Conservation (phyloP, 2,888 invertebrate species). For the Mycogona germanica region DNA sequence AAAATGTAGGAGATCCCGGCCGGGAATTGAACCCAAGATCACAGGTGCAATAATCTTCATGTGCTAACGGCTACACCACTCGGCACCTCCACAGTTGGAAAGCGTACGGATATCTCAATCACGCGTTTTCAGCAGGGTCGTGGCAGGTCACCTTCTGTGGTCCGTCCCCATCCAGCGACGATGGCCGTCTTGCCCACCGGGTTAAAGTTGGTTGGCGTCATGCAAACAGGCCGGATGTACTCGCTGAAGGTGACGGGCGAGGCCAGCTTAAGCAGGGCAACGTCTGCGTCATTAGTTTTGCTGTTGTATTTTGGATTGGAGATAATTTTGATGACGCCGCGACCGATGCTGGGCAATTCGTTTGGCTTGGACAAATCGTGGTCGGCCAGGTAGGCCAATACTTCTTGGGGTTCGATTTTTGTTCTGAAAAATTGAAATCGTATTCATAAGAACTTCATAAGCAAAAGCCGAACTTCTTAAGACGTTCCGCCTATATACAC, state of each 20-base stretch:
- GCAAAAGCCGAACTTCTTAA: background rate
- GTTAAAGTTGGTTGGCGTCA: constrained; percentile 54
- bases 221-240: constrained; percentile 62
- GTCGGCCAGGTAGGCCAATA: constrained; percentile 47
- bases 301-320: constrained; percentile 20
- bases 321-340: constrained; percentile 52
- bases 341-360: constrained; percentile 62
- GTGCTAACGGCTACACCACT: too few relatives aligned
- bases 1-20: too few relatives aligned
- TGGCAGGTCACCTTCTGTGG: background rate
- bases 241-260: constrained; percentile 58
- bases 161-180: constrained; percentile 70
- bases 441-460: background rate
- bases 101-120: too few relatives aligned
- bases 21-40: too few relatives aligned
- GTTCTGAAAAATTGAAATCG: background rate
- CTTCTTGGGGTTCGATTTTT: background rate
- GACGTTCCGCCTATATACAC: background rate
- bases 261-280: constrained; percentile 64
- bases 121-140: too few relatives aligned
- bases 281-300: constrained; percentile 57
- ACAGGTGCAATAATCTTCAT: too few relatives aligned
- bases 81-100: too few relatives aligned
- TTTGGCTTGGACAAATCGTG: constrained; percentile 62
- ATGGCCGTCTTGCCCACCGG: constrained; percentile 41